Percentiles rank a stretch among this genome's conserved stretches.
phyloP scores from a whole-genome alignment of 2,113 vertebrate species.

The Rhadina sibilatrix region DNA sequence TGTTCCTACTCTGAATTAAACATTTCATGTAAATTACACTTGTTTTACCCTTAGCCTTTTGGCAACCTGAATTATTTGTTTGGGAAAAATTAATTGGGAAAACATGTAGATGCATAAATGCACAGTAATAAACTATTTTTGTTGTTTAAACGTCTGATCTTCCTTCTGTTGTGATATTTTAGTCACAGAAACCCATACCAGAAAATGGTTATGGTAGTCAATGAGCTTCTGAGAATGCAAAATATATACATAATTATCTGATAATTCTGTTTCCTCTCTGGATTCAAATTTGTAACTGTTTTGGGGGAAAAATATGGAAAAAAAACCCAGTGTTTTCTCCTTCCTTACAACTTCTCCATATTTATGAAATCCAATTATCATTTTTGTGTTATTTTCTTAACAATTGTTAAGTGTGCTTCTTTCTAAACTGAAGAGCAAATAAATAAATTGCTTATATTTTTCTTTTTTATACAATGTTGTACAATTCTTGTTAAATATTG shows the following conservation, averaged over 20 bases:
- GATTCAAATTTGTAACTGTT: neutral
- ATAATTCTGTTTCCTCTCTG: neutral
- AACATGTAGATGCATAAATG: neutral
- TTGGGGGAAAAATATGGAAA: rapidly evolving
- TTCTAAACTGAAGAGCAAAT: neutral
- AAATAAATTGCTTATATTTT: neutral
- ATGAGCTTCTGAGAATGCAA: neutral
- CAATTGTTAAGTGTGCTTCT: neutral
- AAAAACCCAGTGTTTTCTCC: rapidly evolving
- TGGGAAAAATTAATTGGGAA: neutral
- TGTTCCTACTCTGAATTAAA: neutral
- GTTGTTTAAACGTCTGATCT: neutral
- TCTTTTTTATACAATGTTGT: neutral
- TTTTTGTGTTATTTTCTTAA: neutral
- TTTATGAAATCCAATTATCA: neutral
- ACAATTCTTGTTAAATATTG: neutral
- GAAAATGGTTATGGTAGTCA: neutral
- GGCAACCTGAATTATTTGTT: neutral
- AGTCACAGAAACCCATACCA: neutral
- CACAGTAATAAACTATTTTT: neutral
- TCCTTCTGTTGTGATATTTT: neutral
- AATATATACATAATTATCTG: neutral
- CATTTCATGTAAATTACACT: neutral
- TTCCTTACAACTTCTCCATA: neutral
- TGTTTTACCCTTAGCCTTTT: neutral